Evolutionary conservation across 2,797 vertebrate genomes (phyloP), one percentile per base, ranked within the genome.

Genomic region (Ptychobarbus kaznakovi): DNA sequence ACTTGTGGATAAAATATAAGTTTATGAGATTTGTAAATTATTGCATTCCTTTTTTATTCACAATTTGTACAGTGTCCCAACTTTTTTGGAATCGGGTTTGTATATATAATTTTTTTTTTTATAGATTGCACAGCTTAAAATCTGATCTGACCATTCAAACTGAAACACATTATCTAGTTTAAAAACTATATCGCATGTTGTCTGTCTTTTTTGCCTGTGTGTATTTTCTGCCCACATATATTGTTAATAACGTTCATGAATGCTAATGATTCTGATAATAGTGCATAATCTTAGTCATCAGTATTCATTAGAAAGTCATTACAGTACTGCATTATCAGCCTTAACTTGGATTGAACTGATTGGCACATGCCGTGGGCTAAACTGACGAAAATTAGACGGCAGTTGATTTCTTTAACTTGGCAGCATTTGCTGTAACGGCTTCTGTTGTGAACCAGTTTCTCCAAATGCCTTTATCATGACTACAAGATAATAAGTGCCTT

Each of bases 401-500:
- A 40, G 32, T 25, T 51, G 22, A 66, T 76, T 76, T 66, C 32
- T 32, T 49, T 66, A 6, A 35, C 65, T 44, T 49, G 28, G 35
- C 56, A 44, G 49, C 38, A 3, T 82, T 63, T 49, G 7, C 40
- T 63, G 53, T 65, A 12, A 74, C 69, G 1, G 40, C 40, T 79
- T 13, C 56, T 32, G 28, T 70, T 70, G 68, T 72, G 38, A 73
- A 73, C 80, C 38, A 22, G 58, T 83, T 77, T 42, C 25, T 84
- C n/a, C 9, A 66, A 68, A 56, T 56, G 32, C 63, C 42, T 68
- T 56, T 74, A 42, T 82, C 65, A 32, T 68, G 63, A 69, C 49
- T 77, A 76, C 63, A 84, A 56, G 35, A 84, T 77, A n/a, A 84
- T 77, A 69, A 84, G 44, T 35, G 35, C 73, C 18, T 84, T 68